phyloP scores from a whole-genome alignment of 1,140 invertebrate species.

The Lerema accius region DNA sequence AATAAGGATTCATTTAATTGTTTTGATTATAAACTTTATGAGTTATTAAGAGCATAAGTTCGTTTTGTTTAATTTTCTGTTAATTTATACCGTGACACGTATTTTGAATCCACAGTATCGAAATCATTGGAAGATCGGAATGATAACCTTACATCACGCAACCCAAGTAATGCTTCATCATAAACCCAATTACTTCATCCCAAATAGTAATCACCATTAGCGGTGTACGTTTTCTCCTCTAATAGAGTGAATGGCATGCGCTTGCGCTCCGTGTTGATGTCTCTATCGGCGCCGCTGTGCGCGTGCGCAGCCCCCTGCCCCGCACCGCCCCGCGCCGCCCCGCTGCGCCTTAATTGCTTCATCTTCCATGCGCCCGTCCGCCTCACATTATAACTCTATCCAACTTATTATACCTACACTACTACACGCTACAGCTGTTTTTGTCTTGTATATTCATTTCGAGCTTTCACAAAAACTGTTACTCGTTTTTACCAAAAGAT shows the following conservation, averaged over 20 bases:
- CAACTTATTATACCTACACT: constrained; percentile 41
- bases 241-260: constrained; percentile 45
- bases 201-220: constrained; percentile 28
- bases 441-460: constrained; percentile 39
- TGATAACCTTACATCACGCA: too few species aligned
- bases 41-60: neutral
- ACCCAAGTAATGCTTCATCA: constrained; percentile 8
- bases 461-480: constrained; percentile 34
- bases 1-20: constrained; percentile 7
- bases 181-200: constrained; percentile 12
- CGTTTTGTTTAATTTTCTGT: too few species aligned
- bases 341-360: constrained; percentile 79
- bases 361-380: constrained; percentile 69
- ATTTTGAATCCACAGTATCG: too few species aligned
- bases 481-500: constrained; percentile 17
- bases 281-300: constrained; percentile 73
- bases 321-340: constrained; percentile 28
- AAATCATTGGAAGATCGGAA: too few species aligned
- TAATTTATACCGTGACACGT: too few species aligned
- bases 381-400: constrained; percentile 62
- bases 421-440: constrained; percentile 59
- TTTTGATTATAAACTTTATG: neutral
- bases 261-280: constrained; percentile 64
- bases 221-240: constrained; percentile 35
- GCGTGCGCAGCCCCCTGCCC: constrained; percentile 61